These are phyloP conservation scores for Aphis gossypii DNA, from an alignment of 1,140 invertebrate genomes.

Conservation along the genomic window DNA sequence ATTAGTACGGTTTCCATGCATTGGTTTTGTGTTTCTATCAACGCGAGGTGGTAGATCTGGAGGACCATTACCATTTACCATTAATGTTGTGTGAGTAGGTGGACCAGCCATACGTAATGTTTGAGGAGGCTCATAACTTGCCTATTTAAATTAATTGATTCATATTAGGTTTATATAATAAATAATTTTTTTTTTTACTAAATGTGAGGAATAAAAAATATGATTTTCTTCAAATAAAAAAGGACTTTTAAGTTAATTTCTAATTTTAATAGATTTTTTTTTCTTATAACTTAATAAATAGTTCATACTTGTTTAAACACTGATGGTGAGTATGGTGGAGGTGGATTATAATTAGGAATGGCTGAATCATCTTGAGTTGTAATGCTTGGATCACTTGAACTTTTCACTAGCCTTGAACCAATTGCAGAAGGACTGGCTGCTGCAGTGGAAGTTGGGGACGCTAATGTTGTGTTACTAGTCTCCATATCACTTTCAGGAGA, in stretches of 20 bases:
- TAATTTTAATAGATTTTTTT: background rate
- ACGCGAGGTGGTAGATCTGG: constrained; percentile 85
- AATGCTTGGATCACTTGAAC: constrained; percentile 83
- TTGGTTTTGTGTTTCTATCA: constrained; percentile 79
- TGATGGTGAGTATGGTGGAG: constrained; percentile 76
- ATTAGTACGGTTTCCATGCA: constrained; percentile 63
- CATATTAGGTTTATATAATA: background rate
- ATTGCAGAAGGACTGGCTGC: constrained; percentile 65
- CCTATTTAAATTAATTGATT: constrained; percentile 58
- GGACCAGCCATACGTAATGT: constrained; percentile 62
- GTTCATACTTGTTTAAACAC: constrained; percentile 61
- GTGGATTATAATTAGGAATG: constrained; percentile 69
- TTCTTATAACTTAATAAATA: background rate
- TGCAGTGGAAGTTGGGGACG: constrained; percentile 65
- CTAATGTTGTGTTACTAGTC: constrained; percentile 77
- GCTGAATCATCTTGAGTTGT: constrained; percentile 73
- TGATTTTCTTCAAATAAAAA: background rate
- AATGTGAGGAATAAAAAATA: background rate
- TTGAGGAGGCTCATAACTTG: constrained; percentile 61
- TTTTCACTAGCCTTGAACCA: constrained; percentile 80
- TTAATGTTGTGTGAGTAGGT: constrained; percentile 60
- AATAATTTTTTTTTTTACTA: background rate
- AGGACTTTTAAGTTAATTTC: background rate
- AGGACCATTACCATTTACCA: constrained; percentile 63
- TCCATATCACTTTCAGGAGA: constrained; percentile 95